Conservation (phyloP, 2,797 vertebrate genomes). For the Myotis myotis region DNA sequence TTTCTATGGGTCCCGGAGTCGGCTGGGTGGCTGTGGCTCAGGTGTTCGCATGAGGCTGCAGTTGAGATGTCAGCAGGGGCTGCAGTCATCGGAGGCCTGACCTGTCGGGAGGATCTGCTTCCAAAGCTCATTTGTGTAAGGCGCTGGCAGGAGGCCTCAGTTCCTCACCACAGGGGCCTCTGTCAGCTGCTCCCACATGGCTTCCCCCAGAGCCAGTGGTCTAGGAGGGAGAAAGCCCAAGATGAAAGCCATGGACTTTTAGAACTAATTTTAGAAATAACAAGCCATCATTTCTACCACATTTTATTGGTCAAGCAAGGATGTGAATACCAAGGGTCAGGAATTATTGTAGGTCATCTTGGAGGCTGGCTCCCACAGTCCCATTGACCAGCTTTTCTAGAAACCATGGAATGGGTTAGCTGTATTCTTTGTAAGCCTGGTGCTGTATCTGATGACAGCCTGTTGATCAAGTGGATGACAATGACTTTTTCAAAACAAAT, state of each 20-base stretch:
- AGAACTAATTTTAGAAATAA: background rate
- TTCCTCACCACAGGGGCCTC: background rate
- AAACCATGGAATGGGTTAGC: background rate
- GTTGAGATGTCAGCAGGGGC: background rate
- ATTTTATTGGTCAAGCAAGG: background rate
- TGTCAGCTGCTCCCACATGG: background rate
- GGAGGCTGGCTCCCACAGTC: background rate
- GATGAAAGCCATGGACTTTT: background rate
- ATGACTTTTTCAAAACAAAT: constrained; percentile 1
- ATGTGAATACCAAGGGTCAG: background rate
- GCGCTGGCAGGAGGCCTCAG: background rate
- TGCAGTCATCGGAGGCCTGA: background rate
- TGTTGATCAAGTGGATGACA: background rate
- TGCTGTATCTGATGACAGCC: background rate
- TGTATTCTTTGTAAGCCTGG: background rate
- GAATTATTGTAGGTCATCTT: background rate
- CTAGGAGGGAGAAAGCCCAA: background rate
- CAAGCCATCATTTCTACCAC: background rate
- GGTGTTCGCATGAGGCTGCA: background rate
- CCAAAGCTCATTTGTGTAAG: background rate
- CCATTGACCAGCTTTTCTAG: background rate
- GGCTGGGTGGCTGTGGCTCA: background rate
- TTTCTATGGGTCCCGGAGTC: background rate
- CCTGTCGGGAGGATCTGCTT: background rate
- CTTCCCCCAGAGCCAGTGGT: background rate